Evolutionary conservation across 2,888 invertebrate species (phyloP).

Genomic region (Lycophotia porphyrea): DNA sequence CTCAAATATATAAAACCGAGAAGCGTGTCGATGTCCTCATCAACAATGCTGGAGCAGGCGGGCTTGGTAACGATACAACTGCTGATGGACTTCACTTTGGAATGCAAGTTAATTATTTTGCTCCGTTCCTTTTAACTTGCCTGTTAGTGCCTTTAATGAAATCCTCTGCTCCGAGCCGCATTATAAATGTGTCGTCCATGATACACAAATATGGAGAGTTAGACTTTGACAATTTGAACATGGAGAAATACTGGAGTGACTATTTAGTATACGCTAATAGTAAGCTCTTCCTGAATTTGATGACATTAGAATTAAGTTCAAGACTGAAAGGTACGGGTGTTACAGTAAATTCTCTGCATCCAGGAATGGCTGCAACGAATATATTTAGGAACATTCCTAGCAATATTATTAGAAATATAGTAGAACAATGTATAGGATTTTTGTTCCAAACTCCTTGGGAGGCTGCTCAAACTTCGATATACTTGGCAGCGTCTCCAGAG

Average conservation of each 20-base stretch:
- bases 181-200: slow-evolving; percentile 91
- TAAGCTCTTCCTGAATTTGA: slow-evolving; percentile 92
- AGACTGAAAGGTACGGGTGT: slow-evolving; percentile 91
- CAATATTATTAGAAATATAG: slow-evolving; percentile 75
- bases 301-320: slow-evolving; percentile 91
- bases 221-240: slow-evolving; percentile 86
- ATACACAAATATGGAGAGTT: slow-evolving; percentile 88
- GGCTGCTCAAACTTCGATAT: slow-evolving; percentile 92
- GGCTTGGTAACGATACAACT: slow-evolving; percentile 88
- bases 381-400: slow-evolving; percentile 91
- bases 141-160: slow-evolving; percentile 89
- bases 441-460: slow-evolving; percentile 91
- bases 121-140: slow-evolving; percentile 93
- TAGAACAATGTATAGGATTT: slow-evolving; percentile 76
- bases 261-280: slow-evolving; percentile 86
- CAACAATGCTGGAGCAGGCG: slow-evolving; percentile 91
- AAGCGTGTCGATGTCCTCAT: slow-evolving; percentile 89
- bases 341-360: slow-evolving; percentile 93
- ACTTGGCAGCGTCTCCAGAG: slow-evolving; percentile 89
- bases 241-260: slow-evolving; percentile 89
- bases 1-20: slow-evolving; percentile 86
- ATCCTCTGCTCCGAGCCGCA: slow-evolving; percentile 90
- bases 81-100: slow-evolving; percentile 92
- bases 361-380: slow-evolving; percentile 92
- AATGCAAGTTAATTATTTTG: slow-evolving; percentile 93